A percentile compares a stretch with the other conserved stretches of the same genome.
Conservation (phyloP, 2,888 invertebrate genomes). For the Luperina testacea region DNA sequence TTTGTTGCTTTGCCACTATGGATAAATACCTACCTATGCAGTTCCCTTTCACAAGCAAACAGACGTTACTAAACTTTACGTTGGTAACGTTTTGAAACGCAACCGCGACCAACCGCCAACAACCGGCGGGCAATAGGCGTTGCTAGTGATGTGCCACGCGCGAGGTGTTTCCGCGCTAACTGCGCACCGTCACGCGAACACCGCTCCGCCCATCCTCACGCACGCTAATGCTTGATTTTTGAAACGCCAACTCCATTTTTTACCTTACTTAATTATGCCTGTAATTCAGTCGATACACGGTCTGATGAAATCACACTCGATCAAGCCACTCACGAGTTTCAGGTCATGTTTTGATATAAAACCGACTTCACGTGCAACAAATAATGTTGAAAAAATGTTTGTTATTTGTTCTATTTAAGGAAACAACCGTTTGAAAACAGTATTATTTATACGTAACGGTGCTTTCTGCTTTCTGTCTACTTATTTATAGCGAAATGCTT, state of each 20-base stretch:
- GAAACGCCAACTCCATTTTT: constrained; percentile 62
- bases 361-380: constrained; percentile 58
- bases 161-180: constrained; percentile 87
- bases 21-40: background rate
- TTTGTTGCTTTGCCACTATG: background rate
- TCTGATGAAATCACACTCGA: constrained; percentile 46
- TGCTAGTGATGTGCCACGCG: constrained; percentile 86
- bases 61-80: constrained; percentile 61
- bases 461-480: constrained; percentile 66
- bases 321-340: constrained; percentile 44
- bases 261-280: constrained; percentile 57
- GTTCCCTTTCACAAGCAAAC: constrained; percentile 28
- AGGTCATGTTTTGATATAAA: constrained; percentile 61
- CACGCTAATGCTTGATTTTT: constrained; percentile 72
- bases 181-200: constrained; percentile 84
- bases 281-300: constrained; percentile 46
- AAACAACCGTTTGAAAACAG: constrained; percentile 60
- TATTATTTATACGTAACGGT: constrained; percentile 62
- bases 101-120: constrained; percentile 73
- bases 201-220: constrained; percentile 88
- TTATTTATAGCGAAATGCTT: constrained; percentile 61
- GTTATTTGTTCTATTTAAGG: constrained; percentile 63
- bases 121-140: constrained; percentile 83
- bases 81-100: constrained; percentile 66
- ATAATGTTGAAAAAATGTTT: constrained; percentile 50